Base-by-base conservation (phyloP, 2,797 vertebrate genomes). In the Chloroceryle inda region DNA sequence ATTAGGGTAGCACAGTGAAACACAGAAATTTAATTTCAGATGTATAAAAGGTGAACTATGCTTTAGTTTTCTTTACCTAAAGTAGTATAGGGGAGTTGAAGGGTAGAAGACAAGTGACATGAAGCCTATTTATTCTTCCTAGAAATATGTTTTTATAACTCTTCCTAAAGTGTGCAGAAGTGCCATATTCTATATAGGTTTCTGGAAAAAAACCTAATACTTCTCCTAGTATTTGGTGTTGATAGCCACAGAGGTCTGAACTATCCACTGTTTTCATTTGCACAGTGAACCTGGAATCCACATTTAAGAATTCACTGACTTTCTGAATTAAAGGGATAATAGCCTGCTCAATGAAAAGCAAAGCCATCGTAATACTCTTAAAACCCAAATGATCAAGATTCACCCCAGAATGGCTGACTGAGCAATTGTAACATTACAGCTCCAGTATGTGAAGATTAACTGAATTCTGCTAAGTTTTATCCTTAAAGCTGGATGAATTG, bases 341-440 rank as follows among this genome's bases (percentile, higher is more conserved):
- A 91, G 86, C 82, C 94, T 91, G 72, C 74, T 97, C 72, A 91
- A 86, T 84, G 83, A 82, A 91, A 93, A 67, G 61, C 79, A 90
- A 95, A 96, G 50, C 88, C 45, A 55, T 79, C 49, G 35, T 92
- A 87, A 94, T 89, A 95, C 59, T 58, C 78, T 96, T 92, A 94
- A 94, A 92, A 92, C 61, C 78, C 42, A 89, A 87, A 85, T 52
- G 63, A 86, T 89, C 52, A 92, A 94, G 85, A 83, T 94, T 94
- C 84, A 81, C 76, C 76, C 49, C 72, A 44, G 84, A 96, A 59
- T 85, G 91, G 85, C 94, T 96, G 86, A 95, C 18, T 94, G 82
- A 82, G 83, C 61, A 94, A 85, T 79, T 89, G 68, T 92, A 92
- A 74, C 68, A 80, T 72, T 45, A 15, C 37, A 83, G 75, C 53